phyloP scores from a whole-genome alignment of 2,113 vertebrate genomes.

The Lutjanus erythropterus region DNA sequence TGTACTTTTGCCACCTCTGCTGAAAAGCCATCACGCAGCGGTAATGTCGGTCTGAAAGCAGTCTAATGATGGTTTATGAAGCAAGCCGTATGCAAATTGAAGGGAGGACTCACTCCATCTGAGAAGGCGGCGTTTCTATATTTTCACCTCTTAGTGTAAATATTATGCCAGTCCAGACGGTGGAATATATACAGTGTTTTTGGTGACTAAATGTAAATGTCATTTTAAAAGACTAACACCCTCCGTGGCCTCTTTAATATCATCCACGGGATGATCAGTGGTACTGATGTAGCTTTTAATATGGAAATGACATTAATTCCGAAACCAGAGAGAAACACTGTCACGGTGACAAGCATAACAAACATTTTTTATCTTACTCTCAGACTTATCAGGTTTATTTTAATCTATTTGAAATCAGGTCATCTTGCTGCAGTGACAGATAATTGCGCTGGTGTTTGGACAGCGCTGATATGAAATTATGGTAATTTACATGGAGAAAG shows the following conservation, averaged over 20 bases:
- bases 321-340: not conserved
- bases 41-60: not conserved
- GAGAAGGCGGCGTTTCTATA: not conserved
- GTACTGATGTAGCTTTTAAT: not conserved
- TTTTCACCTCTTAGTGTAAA: not conserved
- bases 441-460: not conserved
- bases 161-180: not conserved
- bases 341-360: not conserved
- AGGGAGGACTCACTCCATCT: not conserved
- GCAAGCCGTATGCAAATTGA: not conserved
- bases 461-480: not conserved
- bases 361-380: not conserved
- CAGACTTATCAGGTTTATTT: not conserved
- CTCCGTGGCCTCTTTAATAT: not conserved
- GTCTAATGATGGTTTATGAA: slow-evolving; percentile 2
- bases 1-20: no score
- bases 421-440: not conserved
- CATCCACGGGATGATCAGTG: not conserved
- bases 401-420: slow-evolving; percentile 3
- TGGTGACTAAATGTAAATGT: not conserved
- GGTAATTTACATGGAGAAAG: not conserved
- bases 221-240: not conserved
- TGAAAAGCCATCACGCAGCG: not conserved
- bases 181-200: not conserved
- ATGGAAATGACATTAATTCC: not conserved